Evolutionary conservation across 2,797 vertebrate genomes (phyloP).

Genomic region (Hozukius guyotensis): DNA sequence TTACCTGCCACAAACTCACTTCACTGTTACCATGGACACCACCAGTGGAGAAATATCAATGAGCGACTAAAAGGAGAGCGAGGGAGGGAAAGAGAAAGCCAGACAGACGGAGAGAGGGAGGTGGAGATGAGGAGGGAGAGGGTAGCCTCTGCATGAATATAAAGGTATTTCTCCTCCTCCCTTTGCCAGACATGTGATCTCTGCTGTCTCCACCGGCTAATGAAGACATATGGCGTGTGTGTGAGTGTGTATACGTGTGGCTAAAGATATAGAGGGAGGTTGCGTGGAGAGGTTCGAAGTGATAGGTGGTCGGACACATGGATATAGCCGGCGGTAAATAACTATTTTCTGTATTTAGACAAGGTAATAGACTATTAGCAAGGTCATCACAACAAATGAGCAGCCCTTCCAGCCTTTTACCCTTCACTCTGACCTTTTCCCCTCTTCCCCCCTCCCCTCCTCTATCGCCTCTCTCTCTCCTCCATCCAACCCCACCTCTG

Average conservation of each 20-base stretch:
- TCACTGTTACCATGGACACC: constrained; percentile 78
- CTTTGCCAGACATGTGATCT: constrained; percentile 62
- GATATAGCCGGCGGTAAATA: constrained; percentile 18
- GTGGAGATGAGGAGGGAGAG: constrained; percentile 25
- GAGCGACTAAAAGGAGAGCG: constrained; percentile 46
- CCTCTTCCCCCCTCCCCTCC: not conserved
- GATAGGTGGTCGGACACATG: not conserved
- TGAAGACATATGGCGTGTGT: constrained; percentile 71
- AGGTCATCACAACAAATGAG: constrained; percentile 28
- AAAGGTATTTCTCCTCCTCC: constrained; percentile 65
- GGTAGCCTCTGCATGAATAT: constrained; percentile 54
- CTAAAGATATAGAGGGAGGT: constrained; percentile 10
- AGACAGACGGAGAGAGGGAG: constrained; percentile 34
- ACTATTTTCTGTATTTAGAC: constrained; percentile 39
- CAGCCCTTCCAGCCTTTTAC: constrained; percentile 20
- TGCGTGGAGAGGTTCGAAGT: constrained; percentile 8
- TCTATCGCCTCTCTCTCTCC: constrained; percentile 10
- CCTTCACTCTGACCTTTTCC: constrained; percentile 44
- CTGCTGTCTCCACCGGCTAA: constrained; percentile 59
- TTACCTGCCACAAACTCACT: constrained; percentile 71
- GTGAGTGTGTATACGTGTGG: constrained; percentile 24
- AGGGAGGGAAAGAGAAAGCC: constrained; percentile 21
- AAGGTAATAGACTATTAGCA: constrained; percentile 32
- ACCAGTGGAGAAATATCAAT: constrained; percentile 71
- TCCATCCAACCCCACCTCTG: constrained; percentile 39